A percentile compares a stretch with the other conserved stretches of the same genome.
These are phyloP conservation scores for Parauchenoglanis punctatus DNA, from an alignment of 2,797 vertebrate genomes.

Conservation along the genomic window DNA sequence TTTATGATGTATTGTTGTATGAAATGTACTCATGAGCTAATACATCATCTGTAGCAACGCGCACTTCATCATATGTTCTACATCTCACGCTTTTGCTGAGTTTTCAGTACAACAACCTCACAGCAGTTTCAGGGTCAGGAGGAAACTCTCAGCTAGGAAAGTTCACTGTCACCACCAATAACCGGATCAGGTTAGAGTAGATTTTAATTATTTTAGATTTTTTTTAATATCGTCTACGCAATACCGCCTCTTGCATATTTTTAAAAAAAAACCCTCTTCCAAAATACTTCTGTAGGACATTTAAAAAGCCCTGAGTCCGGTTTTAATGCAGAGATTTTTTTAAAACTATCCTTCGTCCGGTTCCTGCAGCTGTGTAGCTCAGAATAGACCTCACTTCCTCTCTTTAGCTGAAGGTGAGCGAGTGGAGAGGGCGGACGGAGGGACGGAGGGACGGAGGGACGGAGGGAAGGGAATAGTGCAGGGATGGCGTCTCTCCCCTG, in stretches of 20 bases:
- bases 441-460: background rate
- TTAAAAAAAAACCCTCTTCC: background rate
- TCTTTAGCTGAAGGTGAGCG: conserved; percentile 36
- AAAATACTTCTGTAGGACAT: background rate
- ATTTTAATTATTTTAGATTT: background rate
- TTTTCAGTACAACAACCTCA: background rate
- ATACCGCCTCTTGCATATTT: background rate
- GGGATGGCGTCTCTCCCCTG: conserved; percentile 26
- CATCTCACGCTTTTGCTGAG: background rate
- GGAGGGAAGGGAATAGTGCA: background rate
- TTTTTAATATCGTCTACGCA: background rate
- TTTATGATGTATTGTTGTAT: background rate
- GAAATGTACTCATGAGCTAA: background rate
- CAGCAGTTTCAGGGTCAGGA: background rate
- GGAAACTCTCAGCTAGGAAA: background rate
- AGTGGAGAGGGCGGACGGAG: background rate
- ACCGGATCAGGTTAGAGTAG: background rate
- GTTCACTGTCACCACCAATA: background rate
- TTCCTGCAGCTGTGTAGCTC: conserved; percentile 18
- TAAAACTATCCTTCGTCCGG: background rate
- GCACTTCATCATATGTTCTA: background rate
- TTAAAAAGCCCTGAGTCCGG: conserved; percentile 9
- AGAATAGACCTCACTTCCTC: conserved; percentile 24
- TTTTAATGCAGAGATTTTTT: background rate
- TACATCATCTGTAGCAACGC: background rate